Base-by-base conservation (phyloP, 2,113 vertebrate species). In the Lynx canadensis region DNA sequence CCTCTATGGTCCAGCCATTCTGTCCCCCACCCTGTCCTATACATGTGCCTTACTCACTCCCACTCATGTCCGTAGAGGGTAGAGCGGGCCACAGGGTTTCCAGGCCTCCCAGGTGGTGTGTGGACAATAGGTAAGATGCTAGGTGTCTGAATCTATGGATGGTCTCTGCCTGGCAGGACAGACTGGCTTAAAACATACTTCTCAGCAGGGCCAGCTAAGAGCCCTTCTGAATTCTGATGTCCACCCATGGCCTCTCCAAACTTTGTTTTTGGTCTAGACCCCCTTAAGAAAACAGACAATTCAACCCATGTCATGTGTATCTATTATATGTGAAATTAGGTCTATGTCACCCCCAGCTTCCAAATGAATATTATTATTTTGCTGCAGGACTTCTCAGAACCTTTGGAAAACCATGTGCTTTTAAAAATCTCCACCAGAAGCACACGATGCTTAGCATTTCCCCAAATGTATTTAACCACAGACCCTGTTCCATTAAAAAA, bases 41-140 rank as follows among this genome's bases (percentile, higher is more conserved):
- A 27, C 36, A 1, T 0, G 0, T 13, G 23, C 31, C 5, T 0
- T 36, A n/a, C n/a, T 83, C 25, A 38, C 41, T n/a, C 52, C 33
- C 7, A 13, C 11, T 19, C 5, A 1, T 13, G 69, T 12, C 41
- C 16, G 55, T 66, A 48, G 2, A 8, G 14, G 29, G 5, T 1
- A 33, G 18, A 5, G 9, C 5, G 16, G 38, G 7, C 29, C 23
- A 1, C 36, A 1, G 29, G 60, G 27, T 36, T 71, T 38, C 45
- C 33, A 18, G 33, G 41, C 11, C 4, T n/a, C 82, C 6, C 3
- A 52, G 25, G 23, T 0, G 0, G 23, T 10, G 0, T 52, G 3
- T 21, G 57, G 13, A 3, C n/a, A 7, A 78, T 29, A 12, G 50
- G 74, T 38, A 23, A 63, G 84, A 41, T 15, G 21, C 36, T 10